phyloP scores from a whole-genome alignment of 2,113 vertebrate genomes.

The Myanophis thanlyinensis region DNA sequence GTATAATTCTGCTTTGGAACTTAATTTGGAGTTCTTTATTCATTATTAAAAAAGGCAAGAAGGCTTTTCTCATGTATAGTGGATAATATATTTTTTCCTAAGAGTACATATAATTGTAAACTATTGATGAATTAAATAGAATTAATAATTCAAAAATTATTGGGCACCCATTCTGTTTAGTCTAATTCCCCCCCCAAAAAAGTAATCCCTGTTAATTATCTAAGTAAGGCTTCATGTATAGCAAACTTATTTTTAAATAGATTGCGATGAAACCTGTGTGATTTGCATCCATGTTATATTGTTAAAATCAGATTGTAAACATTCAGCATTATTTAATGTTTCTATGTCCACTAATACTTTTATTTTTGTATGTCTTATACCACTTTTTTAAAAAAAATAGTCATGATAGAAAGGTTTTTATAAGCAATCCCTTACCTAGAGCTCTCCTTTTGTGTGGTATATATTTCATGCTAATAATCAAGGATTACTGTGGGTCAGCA shows the following conservation, averaged over 20 bases:
- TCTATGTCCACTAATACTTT: conserved; percentile 14
- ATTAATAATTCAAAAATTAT: neutral
- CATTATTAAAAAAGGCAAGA: neutral
- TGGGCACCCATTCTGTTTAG: neutral
- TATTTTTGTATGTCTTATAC: conserved; percentile 28
- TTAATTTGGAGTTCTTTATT: neutral
- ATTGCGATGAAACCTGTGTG: neutral
- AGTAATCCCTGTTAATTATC: conserved; percentile 2
- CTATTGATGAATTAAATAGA: neutral
- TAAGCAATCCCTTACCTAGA: conserved; percentile 52
- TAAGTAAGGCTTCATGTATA: neutral
- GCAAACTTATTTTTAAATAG: neutral
- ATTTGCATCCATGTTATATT: neutral
- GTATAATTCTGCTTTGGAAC: neutral
- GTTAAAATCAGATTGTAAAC: neutral
- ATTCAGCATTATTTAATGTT: neutral
- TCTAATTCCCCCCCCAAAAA: neutral
- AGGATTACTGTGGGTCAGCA: conserved; percentile 69
- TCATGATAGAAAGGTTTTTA: conserved; percentile 52
- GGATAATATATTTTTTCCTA: neutral
- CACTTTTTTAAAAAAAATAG: conserved; percentile 23
- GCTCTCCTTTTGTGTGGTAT: conserved; percentile 51
- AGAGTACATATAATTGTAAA: neutral
- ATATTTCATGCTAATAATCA: conserved; percentile 73
- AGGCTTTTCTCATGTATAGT: neutral